Evolutionary conservation across 30 jellyfish, hydroid and myxozoan genomes (phyloP).

Genomic region (Clytia hemisphaerica): DNA sequence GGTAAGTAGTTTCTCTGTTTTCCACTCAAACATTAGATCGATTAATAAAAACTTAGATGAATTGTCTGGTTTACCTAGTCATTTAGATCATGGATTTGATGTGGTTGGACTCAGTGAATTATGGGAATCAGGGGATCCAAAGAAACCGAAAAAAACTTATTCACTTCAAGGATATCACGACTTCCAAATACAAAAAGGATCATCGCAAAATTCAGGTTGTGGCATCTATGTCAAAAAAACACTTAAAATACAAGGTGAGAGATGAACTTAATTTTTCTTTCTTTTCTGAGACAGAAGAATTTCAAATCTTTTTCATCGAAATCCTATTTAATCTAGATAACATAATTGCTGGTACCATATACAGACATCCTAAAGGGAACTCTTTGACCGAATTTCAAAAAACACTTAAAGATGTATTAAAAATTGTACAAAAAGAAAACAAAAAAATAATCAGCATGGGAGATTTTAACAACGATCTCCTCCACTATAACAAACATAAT

Average conservation of each 20-base stretch:
- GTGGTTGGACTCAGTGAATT: conserved; percentile 23
- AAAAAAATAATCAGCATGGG: background rate
- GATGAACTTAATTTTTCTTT: conserved; percentile 25
- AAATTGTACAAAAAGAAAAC: background rate
- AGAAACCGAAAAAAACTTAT: conserved; percentile 11
- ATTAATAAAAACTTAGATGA: conserved; percentile 20
- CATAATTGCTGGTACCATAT: background rate
- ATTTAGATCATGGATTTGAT: conserved; percentile 19
- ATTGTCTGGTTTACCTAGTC: conserved; percentile 18
- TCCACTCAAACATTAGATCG: conserved; percentile 32
- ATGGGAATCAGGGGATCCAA: conserved; percentile 27
- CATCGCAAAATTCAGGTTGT: conserved; percentile 43
- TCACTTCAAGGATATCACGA: conserved; percentile 27
- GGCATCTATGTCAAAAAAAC: conserved; percentile 33
- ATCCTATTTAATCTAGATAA: conserved; percentile 11
- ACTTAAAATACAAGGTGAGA: conserved; percentile 22
- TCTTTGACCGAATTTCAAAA: background rate
- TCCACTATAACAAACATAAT: too few species aligned
- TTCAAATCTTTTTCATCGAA: conserved; percentile 36
- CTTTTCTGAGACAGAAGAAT: conserved; percentile 10
- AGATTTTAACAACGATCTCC: background rate
- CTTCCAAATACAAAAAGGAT: conserved; percentile 20
- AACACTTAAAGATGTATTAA: background rate
- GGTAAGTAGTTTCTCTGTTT: conserved; percentile 19
- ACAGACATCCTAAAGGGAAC: background rate